Conservation (phyloP, 2,113 vertebrate species). For the Corythornis cristatus region DNA sequence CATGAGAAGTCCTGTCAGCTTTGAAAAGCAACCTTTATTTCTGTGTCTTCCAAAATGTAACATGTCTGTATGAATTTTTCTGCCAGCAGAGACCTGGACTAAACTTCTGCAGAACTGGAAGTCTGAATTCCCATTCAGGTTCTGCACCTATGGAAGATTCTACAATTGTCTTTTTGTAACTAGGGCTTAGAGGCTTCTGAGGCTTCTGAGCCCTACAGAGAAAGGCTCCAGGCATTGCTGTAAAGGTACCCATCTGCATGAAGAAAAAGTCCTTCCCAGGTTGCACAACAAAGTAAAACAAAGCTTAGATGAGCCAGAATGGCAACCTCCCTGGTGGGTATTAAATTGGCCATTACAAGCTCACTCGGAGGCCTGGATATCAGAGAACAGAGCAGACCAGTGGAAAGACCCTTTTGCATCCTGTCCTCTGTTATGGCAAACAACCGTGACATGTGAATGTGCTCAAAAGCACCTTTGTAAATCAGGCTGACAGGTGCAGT, state of each 20-base stretch:
- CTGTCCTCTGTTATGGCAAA: not conserved
- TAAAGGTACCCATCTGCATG: not conserved
- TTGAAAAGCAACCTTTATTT: not conserved
- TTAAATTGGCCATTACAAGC: not conserved
- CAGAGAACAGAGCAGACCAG: not conserved
- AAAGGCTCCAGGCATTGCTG: not conserved
- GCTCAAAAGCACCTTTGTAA: constrained; percentile 33
- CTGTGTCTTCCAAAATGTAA: not conserved
- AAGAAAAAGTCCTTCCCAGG: not conserved
- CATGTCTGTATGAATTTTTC: not conserved
- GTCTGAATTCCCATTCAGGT: not conserved
- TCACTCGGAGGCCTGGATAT: not conserved
- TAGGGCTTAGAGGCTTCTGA: not conserved
- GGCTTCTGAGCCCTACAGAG: not conserved
- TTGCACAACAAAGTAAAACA: not conserved
- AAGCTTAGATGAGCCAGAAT: not conserved
- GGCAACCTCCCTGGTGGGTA: not conserved
- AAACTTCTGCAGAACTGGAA: not conserved
- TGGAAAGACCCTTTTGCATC: constrained; percentile 1
- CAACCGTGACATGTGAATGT: not conserved
- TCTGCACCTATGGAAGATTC: not conserved
- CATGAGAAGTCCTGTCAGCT: not conserved
- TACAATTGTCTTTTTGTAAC: not conserved
- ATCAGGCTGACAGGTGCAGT: not conserved
- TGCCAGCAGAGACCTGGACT: not conserved